Conservation (phyloP, 2,113 vertebrate species). For the Ovibos moschatus region DNA sequence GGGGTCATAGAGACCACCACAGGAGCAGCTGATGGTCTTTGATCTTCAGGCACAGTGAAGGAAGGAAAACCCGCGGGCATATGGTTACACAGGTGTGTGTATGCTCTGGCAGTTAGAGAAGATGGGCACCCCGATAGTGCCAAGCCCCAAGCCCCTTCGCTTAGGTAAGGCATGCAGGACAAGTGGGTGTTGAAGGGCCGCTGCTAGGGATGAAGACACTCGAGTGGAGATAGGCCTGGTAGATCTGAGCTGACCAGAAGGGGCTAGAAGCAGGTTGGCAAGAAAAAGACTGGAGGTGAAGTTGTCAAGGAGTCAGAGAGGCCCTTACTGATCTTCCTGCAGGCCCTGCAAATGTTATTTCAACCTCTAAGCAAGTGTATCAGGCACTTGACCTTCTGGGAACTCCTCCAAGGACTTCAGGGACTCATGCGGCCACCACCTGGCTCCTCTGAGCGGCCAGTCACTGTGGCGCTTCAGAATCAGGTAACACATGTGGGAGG, state of each 20-base stretch:
- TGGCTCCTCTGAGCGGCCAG: slow-evolving; percentile 72
- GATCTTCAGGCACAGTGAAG: background rate
- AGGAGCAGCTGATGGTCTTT: background rate
- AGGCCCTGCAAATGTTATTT: slow-evolving; percentile 92
- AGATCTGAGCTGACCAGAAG: background rate
- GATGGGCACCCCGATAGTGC: background rate
- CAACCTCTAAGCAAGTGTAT: slow-evolving; percentile 86
- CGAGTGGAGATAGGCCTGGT: background rate
- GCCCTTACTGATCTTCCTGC: background rate
- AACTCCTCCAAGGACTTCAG: slow-evolving; percentile 88
- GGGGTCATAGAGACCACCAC: background rate
- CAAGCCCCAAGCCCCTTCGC: background rate
- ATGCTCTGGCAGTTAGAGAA: background rate
- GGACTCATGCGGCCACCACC: slow-evolving; percentile 80
- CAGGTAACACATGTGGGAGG: slow-evolving; percentile 81
- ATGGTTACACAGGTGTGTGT: background rate
- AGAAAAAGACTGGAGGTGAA: background rate
- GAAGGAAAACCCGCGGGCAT: background rate
- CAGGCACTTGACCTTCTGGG: slow-evolving; percentile 85
- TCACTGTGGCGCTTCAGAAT: slow-evolving; percentile 90
- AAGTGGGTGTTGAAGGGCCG: background rate
- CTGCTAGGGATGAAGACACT: background rate
- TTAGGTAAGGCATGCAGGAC: background rate
- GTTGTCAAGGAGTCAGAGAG: background rate
- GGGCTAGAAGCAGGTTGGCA: background rate